Base-by-base conservation (phyloP, 2,113 vertebrate species). In the Bubo bubo region DNA sequence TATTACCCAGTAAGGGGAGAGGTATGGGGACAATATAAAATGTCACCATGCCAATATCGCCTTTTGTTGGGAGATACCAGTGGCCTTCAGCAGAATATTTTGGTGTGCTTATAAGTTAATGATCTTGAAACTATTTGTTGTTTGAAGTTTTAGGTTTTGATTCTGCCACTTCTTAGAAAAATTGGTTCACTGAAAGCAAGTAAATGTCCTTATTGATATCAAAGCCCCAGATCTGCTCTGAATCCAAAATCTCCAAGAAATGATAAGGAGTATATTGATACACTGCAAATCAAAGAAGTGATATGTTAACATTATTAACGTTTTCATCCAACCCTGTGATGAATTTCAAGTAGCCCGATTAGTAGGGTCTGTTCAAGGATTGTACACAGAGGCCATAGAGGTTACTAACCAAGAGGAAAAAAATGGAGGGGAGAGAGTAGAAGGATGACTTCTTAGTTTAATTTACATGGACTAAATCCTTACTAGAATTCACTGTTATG, bases 341-440 rank as follows among this genome's bases (percentile, higher is more conserved):
- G 41, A 91, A 80, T 77, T 74, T 74, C 7, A 37, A 83, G 37
- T 28, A 81, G 16, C 39, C 22, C 4, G 4, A 66, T 11, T 47
- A 88, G 28, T 15, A 83, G 34, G 14, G 3, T 37, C 53, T 70
- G 14, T 76, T 83, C 53, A 60, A 72, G 26, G 39, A 43, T 0
- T 52, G 8, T 28, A 79, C 0, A 1, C 34, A 52, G 39, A 82
- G 4, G 27, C 19, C 58, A 50, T 0, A 77, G 37, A 2, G 17
- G 43, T 71, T 76, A 17, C 39, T 39, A 66, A 24, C 10, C 28
- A 79, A 68, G 7, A 39, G 5, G 11, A n/a, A 22, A 49, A 74
- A 89, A 53, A 50, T 1, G 2, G 8, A 72, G 6, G 2, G 7
- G 39, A 79, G 1, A 4, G 17, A 67, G 9, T 2, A 62, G 22